Percentiles rank a stretch among this genome's conserved stretches.
phyloP scores from a whole-genome alignment of 2,888 invertebrate genomes.

The Agonopterix alstromeriana region DNA sequence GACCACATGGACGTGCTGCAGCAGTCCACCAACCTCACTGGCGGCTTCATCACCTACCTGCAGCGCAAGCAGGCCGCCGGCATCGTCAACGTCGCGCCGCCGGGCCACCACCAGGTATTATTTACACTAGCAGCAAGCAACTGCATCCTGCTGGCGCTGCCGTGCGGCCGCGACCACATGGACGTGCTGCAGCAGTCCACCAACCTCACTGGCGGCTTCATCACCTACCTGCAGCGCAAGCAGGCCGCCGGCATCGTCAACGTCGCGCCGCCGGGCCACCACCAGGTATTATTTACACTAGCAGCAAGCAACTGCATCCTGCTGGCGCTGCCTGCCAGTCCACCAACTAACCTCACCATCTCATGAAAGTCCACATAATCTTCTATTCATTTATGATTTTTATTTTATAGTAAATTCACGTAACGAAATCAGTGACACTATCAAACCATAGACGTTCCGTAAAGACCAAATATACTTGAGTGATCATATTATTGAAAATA shows the following conservation, averaged over 20 bases:
- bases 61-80: conserved; percentile 99
- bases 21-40: conserved; percentile 92
- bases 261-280: conserved; percentile 92
- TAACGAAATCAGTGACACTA: no score
- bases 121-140: conserved; percentile 40
- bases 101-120: conserved; percentile 88
- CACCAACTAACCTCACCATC: no score
- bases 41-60: conserved; percentile 96
- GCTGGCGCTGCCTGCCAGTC: no score
- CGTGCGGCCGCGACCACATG: conserved; percentile 95
- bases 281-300: conserved; percentile 75
- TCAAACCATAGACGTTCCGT: no score
- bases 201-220: conserved; percentile 93
- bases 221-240: conserved; percentile 96
- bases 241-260: conserved; percentile 99
- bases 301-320: no score
- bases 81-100: conserved; percentile 96
- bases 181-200: conserved; percentile 96
- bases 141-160: conserved; percentile 95
- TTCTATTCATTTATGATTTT: no score
- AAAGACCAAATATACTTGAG: no score
- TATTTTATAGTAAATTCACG: no score
- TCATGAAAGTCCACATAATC: no score
- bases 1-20: conserved; percentile 95
- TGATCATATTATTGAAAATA: no score